Base-by-base conservation (phyloP, 2,888 invertebrate species). In the Bugula neritina region DNA sequence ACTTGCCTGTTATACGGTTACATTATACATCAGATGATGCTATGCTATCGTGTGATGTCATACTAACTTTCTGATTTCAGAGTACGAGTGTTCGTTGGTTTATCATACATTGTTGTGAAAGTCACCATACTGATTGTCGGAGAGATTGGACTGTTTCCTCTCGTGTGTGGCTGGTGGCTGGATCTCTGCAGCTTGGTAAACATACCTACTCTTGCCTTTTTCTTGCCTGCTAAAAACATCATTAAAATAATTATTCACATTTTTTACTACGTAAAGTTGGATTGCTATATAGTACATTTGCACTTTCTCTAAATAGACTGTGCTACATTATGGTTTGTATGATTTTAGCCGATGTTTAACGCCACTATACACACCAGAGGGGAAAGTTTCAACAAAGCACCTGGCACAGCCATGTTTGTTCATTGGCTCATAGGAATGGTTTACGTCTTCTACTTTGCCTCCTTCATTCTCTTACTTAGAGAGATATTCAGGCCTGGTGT, bases 371-470 rank as follows among this genome's bases (percentile, higher is more conserved):
- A 85, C 77, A 86, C 87, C 75, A 89, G 98, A 54, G 91, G 94
- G 82, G 88, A 90, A 0, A 93, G 92, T 75, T 93, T 98, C 77
- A 89, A 90, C 75, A 88, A 91, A 0, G 94, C 96, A 0, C 98
- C 98, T 0, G 95, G 95, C 78, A 96, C 98, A 0, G 93, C 94
- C 0, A 92, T 98, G 88, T 98, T 98, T 82, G 91, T 99, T 72
- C 98, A 99, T 84, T 99, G 99, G 99, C 89, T 98, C 55, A 93
- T 96, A 5, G 99, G 99, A 73, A 98, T 99, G 96, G 92, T 89
- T 13, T 99, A 96, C 82, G 96, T 99, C 21, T 99, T 99, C 85
- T 99, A 99, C 86, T 98, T 99, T 82, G 99, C 98, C 5, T 96
- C 96, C 0, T 84, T 84, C 75, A 83, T 98, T 82, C 92, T 98